Evolutionary conservation across 2,888 invertebrate genomes (phyloP), one percentile per base, ranked within the genome.

Genomic region (Podabrus alpinus): DNA sequence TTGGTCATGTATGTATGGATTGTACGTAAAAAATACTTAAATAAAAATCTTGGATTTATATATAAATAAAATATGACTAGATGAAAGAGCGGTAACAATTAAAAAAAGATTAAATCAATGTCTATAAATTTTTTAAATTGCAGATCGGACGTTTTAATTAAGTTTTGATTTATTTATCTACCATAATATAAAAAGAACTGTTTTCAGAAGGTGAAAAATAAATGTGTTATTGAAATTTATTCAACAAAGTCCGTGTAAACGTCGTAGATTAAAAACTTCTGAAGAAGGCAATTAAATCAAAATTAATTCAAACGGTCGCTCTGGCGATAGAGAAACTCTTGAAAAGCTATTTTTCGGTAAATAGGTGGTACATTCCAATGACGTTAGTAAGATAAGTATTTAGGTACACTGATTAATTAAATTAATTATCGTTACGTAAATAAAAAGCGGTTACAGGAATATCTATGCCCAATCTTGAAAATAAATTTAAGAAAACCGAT

Each of bases 1-100:
- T 81, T 81, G 81, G 82, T 81, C 81, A 77, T 79, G 77, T 79
- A 77, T 78, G 79, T 79, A 79, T 81, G 79, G 78, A 79, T 81
- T 82, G 80, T 81, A 78, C 79, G 79, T 80, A 82, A 82, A 72
- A 74, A 74, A 76, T 71, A 66, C 11, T 64, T 68, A 19, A 17
- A 19, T 17, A 62, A 71, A 15, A 17, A 21, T 66, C 17, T 68
- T 71, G 64, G 68, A 62, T 64, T 68, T 69, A 45, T 21, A 69
- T 62, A n/a, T n/a, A n/a, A n/a, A n/a, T n/a, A n/a, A 19, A 68
- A 59, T 66, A 77, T 74, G 74, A 77, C 74, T 77, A 77, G 74
- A 77, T 75, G 67, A 70, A 71, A 29, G 71, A 70, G 70, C 72
- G 72, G 70, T 73, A 75, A 73, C 72, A 64, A 75, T 45, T 60